Conservation (phyloP, 2,113 vertebrate species). For the Nesoenas mayeri region DNA sequence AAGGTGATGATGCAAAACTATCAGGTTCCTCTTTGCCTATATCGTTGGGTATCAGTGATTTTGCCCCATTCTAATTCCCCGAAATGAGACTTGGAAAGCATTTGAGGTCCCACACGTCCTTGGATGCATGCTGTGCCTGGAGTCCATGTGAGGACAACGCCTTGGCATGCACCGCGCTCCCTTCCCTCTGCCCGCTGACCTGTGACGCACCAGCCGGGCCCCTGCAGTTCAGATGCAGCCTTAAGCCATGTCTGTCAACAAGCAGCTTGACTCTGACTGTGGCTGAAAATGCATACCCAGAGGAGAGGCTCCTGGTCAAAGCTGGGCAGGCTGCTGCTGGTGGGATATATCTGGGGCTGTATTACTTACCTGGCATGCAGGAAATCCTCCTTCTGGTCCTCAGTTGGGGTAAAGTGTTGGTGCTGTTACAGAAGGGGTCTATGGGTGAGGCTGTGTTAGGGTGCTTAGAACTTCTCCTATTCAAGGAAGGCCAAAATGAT, state of each 20-base stretch:
- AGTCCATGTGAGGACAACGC: fast-evolving
- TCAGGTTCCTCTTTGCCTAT: background rate
- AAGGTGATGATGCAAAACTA: fast-evolving
- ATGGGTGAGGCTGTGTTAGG: background rate
- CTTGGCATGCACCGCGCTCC: fast-evolving
- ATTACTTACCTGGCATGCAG: fast-evolving
- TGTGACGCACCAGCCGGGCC: fast-evolving
- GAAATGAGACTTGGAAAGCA: fast-evolving
- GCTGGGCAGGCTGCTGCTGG: background rate
- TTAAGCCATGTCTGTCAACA: fast-evolving
- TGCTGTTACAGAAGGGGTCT: background rate
- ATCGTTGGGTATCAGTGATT: fast-evolving
- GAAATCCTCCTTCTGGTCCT: background rate
- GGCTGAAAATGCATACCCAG: fast-evolving
- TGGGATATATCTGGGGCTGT: background rate
- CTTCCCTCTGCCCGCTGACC: background rate
- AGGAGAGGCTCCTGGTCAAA: background rate
- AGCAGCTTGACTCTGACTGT: fast-evolving
- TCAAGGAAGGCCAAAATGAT: background rate
- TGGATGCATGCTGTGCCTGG: fast-evolving
- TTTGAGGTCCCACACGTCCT: fast-evolving
- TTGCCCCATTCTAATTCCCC: fast-evolving
- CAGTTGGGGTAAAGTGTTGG: background rate
- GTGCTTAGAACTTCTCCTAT: fast-evolving
- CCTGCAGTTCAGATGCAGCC: fast-evolving